Evolutionary conservation across 1,140 invertebrate species (phyloP).

Genomic region (Melitaea cinxia): DNA sequence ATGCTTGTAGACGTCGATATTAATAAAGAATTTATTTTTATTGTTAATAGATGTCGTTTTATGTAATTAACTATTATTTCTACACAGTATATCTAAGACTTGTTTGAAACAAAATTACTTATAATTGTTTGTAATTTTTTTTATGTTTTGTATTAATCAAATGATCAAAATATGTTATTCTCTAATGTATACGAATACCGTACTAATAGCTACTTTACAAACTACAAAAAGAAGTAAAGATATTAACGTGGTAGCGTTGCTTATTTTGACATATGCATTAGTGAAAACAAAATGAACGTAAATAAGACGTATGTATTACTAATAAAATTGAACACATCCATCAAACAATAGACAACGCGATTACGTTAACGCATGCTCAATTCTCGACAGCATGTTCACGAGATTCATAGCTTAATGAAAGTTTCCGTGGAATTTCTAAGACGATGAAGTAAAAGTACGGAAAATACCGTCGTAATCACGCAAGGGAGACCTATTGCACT

Average conservation of each 20-base stretch:
- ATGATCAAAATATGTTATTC: no score
- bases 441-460: slow-evolving; percentile 33
- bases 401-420: slow-evolving; percentile 35
- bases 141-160: no score
- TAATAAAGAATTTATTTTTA: background rate
- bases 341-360: slow-evolving; percentile 19
- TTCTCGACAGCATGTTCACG: slow-evolving; percentile 24
- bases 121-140: no score
- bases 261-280: no score
- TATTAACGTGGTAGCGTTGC: no score
- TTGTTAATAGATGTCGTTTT: background rate
- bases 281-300: background rate
- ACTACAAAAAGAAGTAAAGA: no score
- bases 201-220: no score
- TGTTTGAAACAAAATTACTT: no score
- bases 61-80: background rate
- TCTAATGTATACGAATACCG: no score
- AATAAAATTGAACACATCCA: background rate
- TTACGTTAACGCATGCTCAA: slow-evolving; percentile 19
- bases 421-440: slow-evolving; percentile 27
- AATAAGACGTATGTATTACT: background rate
- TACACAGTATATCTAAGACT: no score
- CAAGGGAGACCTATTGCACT: slow-evolving; percentile 30
- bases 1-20: no score
- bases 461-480: slow-evolving; percentile 7